These are phyloP conservation scores for Cassiopea xamachana DNA, from an alignment of 30 jellyfish, hydroid and myxozoan species.

Conservation along the genomic window DNA sequence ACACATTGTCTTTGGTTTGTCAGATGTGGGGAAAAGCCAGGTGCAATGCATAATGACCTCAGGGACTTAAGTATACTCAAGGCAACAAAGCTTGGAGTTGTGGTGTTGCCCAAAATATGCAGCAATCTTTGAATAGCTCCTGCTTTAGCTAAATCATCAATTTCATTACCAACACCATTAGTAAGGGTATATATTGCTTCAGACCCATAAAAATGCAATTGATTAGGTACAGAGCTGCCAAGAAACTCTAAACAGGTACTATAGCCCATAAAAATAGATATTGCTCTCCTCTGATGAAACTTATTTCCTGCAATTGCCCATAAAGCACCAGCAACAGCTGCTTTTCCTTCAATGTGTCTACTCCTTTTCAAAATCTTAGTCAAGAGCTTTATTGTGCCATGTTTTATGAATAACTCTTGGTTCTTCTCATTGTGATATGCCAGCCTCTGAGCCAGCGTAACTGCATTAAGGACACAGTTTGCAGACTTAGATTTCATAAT, in stretches of 20 bases:
- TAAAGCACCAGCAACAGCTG: conserved; percentile 57
- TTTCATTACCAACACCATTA: conserved; percentile 59
- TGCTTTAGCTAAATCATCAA: conserved; percentile 51
- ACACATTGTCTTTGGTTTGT: conserved; percentile 39
- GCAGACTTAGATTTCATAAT: conserved; percentile 38
- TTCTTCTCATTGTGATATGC: conserved; percentile 27
- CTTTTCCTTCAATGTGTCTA: conserved; percentile 46
- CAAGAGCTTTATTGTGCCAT: conserved; percentile 26
- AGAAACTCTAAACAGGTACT: conserved; percentile 57
- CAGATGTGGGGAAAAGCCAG: conserved; percentile 59
- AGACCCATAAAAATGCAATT: conserved; percentile 60
- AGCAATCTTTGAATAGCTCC: conserved; percentile 63
- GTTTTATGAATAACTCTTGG: conserved; percentile 45
- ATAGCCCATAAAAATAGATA: conserved; percentile 44
- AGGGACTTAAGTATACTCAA: conserved; percentile 52
- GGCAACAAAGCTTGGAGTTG: conserved; percentile 59
- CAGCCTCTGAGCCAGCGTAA: conserved; percentile 17
- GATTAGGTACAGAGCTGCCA: conserved; percentile 62
- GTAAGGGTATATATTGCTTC: conserved; percentile 60
- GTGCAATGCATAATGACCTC: conserved; percentile 55
- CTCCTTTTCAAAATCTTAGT: conserved; percentile 32
- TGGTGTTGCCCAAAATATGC: conserved; percentile 56
- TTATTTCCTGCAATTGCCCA: conserved; percentile 76
- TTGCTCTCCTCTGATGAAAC: conserved; percentile 56
- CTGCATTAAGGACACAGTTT: conserved; percentile 56